These are phyloP conservation scores for Pherbina coryleti DNA, from an alignment of 2,888 invertebrate species.

Conservation along the genomic window DNA sequence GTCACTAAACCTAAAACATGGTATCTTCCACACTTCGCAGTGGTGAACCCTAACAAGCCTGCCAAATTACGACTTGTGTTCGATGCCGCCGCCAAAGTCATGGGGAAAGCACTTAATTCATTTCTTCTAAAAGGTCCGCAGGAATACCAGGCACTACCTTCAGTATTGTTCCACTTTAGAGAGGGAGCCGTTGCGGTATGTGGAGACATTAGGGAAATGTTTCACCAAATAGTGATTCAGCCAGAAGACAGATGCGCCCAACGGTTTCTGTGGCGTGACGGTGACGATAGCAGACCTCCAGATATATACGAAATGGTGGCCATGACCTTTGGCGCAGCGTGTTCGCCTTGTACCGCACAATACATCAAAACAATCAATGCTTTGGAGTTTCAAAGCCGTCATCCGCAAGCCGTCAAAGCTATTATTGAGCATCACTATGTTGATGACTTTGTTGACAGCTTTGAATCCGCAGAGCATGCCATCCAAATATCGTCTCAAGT, in stretches of 20 bases:
- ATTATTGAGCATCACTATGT: no score
- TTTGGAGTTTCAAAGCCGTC: no score
- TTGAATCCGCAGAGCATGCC: no score
- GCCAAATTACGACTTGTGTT: slow-evolving; percentile 55
- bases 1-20: slow-evolving; percentile 41
- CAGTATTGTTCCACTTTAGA: slow-evolving; percentile 61
- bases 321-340: slow-evolving; percentile 51
- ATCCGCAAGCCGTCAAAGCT: no score
- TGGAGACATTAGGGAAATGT: slow-evolving; percentile 56
- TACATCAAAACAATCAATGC: no score
- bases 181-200: slow-evolving; percentile 56
- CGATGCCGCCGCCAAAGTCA: slow-evolving; percentile 56
- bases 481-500: not conserved
- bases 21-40: slow-evolving; percentile 57
- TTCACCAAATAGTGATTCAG: slow-evolving; percentile 51
- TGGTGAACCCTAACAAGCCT: slow-evolving; percentile 55
- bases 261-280: slow-evolving; percentile 56
- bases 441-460: no score
- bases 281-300: slow-evolving; percentile 1
- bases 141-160: slow-evolving; percentile 55
- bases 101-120: slow-evolving; percentile 45
- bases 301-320: slow-evolving; percentile 45
- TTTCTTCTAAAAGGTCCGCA: slow-evolving; percentile 55
- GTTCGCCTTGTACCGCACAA: slow-evolving; percentile 45
- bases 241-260: slow-evolving; percentile 55